Conservation (phyloP, 2,113 vertebrate genomes). For the Rhegmatorhina hoffmannsi region DNA sequence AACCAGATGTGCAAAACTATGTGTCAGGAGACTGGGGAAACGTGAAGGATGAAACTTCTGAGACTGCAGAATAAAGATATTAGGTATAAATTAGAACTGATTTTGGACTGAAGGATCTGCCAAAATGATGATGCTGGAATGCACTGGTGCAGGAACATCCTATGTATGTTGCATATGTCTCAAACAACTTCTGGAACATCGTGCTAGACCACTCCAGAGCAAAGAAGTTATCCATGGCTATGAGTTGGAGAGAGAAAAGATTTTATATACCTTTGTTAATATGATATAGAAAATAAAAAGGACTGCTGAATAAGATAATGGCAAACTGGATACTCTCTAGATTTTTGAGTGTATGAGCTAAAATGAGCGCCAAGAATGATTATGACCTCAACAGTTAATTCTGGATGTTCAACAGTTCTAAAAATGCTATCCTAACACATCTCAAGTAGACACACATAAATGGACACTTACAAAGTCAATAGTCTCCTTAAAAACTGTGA, state of each 20-base stretch:
- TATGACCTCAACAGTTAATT: neutral
- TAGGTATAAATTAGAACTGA: neutral
- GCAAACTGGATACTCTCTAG: neutral
- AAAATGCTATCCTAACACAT: neutral
- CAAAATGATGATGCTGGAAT: neutral
- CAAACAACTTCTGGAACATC: neutral
- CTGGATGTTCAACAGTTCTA: neutral
- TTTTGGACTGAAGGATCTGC: neutral
- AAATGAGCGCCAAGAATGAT: neutral
- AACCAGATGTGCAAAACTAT: neutral
- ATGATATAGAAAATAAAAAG: neutral
- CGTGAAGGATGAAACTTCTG: neutral
- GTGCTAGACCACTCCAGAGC: neutral
- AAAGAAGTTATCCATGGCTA: neutral
- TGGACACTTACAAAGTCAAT: neutral
- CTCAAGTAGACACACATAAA: neutral
- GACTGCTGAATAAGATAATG: neutral
- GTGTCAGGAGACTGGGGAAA: neutral
- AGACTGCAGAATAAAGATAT: neutral
- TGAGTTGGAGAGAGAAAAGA: neutral
- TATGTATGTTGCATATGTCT: neutral
- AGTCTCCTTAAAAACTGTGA: neutral
- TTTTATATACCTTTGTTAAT: neutral
- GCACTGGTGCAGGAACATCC: neutral
- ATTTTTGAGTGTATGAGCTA: neutral